A percentile compares a stretch with the other conserved stretches of the same genome.
These are phyloP conservation scores for Fregata magnificens DNA, from an alignment of 2,113 vertebrate genomes.

Conservation along the genomic window DNA sequence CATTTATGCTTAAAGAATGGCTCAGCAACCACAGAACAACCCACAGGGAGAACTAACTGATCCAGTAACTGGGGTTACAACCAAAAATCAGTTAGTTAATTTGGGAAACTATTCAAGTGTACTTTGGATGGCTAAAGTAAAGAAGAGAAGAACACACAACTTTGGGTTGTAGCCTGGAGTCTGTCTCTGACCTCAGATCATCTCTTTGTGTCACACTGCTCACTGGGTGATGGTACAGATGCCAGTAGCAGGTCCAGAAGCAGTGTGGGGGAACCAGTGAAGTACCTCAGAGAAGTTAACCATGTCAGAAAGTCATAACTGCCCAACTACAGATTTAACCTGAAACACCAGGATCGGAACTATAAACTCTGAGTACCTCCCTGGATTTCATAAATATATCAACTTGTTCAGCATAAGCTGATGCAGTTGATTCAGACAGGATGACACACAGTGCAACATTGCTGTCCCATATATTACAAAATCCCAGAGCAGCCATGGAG, in stretches of 20 bases:
- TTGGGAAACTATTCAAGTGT: not conserved
- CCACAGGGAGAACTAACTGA: not conserved
- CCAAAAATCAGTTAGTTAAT: not conserved
- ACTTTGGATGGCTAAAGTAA: not conserved
- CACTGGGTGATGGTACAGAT: no score
- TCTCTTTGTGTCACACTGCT: not conserved
- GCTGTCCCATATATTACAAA: not conserved
- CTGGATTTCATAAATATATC: not conserved
- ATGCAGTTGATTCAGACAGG: not conserved
- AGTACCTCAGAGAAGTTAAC: not conserved
- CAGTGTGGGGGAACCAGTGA: accelerated
- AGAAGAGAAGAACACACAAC: not conserved
- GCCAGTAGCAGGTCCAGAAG: not conserved
- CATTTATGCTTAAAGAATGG: not conserved
- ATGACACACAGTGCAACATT: not conserved
- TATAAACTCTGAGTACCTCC: not conserved
- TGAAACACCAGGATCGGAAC: not conserved
- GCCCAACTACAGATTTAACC: not conserved
- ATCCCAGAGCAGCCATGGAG: not conserved
- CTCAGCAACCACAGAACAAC: not conserved
- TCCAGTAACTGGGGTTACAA: not conserved
- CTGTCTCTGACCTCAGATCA: not conserved
- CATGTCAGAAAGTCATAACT: not conserved
- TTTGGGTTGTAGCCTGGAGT: not conserved
- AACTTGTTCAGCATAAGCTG: not conserved